phyloP scores from a whole-genome alignment of 2,888 invertebrate genomes.

The Cyclophora albipunctata region DNA sequence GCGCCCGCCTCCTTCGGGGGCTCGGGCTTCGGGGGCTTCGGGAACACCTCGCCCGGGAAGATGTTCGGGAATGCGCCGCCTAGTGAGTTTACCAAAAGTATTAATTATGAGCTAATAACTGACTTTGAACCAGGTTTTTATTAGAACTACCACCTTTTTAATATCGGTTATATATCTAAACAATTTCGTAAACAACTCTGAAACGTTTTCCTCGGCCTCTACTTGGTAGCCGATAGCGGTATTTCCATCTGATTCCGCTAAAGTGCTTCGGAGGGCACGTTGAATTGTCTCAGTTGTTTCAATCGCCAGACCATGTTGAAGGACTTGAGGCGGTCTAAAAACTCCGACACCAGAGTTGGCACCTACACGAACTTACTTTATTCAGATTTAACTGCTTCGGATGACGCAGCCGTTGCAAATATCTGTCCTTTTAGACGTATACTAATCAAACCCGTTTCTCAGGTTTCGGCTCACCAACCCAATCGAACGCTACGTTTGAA shows the following conservation, averaged over 20 bases:
- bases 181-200: too few relatives aligned
- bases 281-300: too few relatives aligned
- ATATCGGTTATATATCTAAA: background rate
- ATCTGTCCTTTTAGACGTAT: background rate
- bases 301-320: too few relatives aligned
- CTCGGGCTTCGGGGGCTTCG: constrained; percentile 72
- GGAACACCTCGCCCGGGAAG: constrained; percentile 64
- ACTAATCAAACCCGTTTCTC: constrained; percentile 2
- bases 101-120: background rate
- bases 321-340: too few relatives aligned
- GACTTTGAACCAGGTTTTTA: background rate
- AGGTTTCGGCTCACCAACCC: constrained; percentile 66
- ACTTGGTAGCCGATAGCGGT: too few relatives aligned
- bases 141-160: background rate
- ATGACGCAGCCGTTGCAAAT: background rate
- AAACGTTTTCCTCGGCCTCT: too few relatives aligned
- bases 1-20: constrained; percentile 68
- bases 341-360: too few relatives aligned
- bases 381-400: background rate
- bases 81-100: constrained; percentile 24
- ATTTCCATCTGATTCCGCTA: too few relatives aligned
- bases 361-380: too few relatives aligned
- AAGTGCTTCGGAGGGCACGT: too few relatives aligned
- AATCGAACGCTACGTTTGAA: constrained; percentile 77
- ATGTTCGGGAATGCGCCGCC: constrained; percentile 48